A percentile compares a stretch with the other conserved stretches of the same genome.
phyloP scores from a whole-genome alignment of 2,888 invertebrate genomes.

The Norana najaformis region DNA sequence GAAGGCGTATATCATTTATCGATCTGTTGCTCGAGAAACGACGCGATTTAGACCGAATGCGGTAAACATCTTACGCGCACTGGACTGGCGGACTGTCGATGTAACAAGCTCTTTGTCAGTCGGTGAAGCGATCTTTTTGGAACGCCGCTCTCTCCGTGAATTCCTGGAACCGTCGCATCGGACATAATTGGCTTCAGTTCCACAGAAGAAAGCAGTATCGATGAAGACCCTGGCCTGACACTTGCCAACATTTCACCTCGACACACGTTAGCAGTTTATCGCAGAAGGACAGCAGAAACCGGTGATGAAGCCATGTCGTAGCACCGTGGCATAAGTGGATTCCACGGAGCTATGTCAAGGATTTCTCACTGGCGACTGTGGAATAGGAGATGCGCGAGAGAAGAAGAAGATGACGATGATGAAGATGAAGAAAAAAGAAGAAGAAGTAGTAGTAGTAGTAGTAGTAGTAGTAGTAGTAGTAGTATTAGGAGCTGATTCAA shows the following conservation, averaged over 20 bases:
- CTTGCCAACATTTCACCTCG: neutral
- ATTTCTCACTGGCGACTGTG: neutral
- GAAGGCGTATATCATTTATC: neutral
- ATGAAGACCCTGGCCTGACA: neutral
- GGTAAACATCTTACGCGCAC: neutral
- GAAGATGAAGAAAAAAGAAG: no score
- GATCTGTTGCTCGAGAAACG: neutral
- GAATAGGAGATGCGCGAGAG: no score
- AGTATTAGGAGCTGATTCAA: no score
- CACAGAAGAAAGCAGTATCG: neutral
- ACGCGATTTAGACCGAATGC: neutral
- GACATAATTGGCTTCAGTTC: neutral
- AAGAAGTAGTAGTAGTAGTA: no score
- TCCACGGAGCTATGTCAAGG: neutral
- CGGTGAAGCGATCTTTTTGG: neutral
- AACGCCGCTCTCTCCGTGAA: neutral
- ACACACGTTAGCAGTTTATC: neutral
- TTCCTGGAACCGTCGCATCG: neutral
- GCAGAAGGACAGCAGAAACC: neutral
- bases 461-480: no score
- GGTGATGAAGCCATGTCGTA: neutral
- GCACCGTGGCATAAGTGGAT: neutral
- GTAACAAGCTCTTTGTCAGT: neutral
- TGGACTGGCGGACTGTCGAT: neutral
- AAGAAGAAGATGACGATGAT: no score